Conservation (phyloP, 2,888 invertebrate genomes). For the Drosophila fungiperda region DNA sequence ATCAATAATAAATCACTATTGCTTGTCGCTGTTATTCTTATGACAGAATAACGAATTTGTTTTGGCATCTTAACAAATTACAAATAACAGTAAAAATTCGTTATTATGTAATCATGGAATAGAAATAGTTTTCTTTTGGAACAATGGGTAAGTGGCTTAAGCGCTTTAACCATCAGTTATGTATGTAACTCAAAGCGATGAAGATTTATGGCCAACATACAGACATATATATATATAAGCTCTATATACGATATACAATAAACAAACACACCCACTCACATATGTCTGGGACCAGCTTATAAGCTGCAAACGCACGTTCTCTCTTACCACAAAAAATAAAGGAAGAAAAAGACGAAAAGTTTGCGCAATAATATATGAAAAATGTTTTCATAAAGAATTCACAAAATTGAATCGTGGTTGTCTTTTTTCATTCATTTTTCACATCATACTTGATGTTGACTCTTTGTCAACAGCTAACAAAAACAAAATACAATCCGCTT, state of each 20-base stretch:
- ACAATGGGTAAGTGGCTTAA: constrained; percentile 70
- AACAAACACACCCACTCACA: not conserved
- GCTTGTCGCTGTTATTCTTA: not conserved
- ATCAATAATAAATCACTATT: not conserved
- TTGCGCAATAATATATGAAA: constrained; percentile 53
- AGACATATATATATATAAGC: not conserved
- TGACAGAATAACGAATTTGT: not conserved
- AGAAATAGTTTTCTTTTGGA: constrained; percentile 34
- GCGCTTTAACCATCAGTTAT: constrained; percentile 44
- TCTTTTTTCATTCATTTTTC: constrained; percentile 10
- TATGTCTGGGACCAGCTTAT: constrained; percentile 27
- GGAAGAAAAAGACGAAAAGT: constrained; percentile 2
- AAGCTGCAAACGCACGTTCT: constrained; percentile 38
- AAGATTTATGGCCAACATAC: constrained; percentile 32
- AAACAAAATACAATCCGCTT: not conserved
- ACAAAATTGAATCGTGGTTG: constrained; percentile 32
- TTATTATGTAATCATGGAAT: not conserved
- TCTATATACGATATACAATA: constrained; percentile 3
- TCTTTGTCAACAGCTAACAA: not conserved
- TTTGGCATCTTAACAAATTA: not conserved
- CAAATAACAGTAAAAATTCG: constrained; percentile 13
- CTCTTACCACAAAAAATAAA: not conserved
- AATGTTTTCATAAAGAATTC: constrained; percentile 49
- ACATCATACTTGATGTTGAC: constrained; percentile 7
- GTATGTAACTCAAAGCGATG: constrained; percentile 25